Evolutionary conservation across 2,113 vertebrate genomes (phyloP).

Genomic region (Dipodomys ordii): DNA sequence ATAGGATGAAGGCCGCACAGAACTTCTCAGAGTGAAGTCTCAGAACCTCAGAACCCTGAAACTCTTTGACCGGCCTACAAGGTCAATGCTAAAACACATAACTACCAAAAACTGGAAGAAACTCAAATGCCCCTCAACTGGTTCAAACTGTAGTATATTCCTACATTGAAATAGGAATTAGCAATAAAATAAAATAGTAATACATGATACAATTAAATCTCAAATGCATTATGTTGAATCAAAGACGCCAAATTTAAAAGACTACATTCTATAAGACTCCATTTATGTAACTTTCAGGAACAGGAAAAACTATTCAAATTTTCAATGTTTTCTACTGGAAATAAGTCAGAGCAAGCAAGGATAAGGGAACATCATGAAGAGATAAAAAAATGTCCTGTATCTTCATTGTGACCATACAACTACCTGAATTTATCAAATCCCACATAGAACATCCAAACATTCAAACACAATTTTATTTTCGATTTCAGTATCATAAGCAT

Average conservation of each 20-base stretch:
- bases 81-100: neutral
- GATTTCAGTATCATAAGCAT: neutral
- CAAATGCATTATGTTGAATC: neutral
- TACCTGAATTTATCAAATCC: conserved; percentile 8
- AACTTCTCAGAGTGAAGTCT: neutral
- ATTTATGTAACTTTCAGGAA: neutral
- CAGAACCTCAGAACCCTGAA: neutral
- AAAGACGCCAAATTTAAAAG: conserved; percentile 49
- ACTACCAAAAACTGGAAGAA: neutral
- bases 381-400: neutral
- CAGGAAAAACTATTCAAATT: neutral
- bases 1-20: neutral
- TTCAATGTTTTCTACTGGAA: neutral
- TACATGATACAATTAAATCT: neutral
- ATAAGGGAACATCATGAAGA: neutral
- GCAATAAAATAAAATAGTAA: neutral
- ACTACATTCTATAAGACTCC: neutral
- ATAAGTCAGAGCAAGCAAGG: neutral
- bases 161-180: neutral
- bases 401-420: neutral
- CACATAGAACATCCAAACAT: neutral
- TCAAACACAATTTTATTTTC: neutral
- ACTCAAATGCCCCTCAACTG: conserved; percentile 2
- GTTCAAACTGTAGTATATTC: neutral
- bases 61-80: neutral